phyloP scores from a whole-genome alignment of 2,888 invertebrate species.

The Allygus modestus region DNA sequence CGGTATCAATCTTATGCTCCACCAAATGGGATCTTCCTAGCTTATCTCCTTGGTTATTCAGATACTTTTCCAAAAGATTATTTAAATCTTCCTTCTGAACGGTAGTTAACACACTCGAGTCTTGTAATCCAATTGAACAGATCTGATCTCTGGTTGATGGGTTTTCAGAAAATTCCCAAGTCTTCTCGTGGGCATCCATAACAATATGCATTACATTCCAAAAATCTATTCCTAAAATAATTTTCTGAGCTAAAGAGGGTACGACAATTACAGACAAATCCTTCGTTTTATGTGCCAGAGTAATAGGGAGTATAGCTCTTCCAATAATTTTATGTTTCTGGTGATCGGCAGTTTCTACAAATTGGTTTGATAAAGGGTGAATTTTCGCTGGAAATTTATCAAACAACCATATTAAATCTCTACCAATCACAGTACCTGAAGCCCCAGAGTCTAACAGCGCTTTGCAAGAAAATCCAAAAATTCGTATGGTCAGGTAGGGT shows the following conservation, averaged over 20 bases:
- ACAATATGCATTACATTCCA: neutral
- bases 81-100: too few species aligned
- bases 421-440: neutral
- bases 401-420: neutral
- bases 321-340: neutral
- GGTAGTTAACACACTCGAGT: too few species aligned
- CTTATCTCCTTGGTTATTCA: too few species aligned
- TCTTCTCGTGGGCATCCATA: neutral
- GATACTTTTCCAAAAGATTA: too few species aligned
- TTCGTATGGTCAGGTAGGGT: neutral
- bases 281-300: neutral
- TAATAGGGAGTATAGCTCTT: neutral
- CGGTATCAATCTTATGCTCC: too few species aligned
- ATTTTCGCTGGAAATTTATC: neutral
- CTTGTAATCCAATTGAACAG: too few species aligned
- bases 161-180: neutral
- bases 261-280: neutral
- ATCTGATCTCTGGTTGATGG: too few species aligned
- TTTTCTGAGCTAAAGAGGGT: neutral
- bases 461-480: neutral
- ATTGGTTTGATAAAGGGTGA: neutral
- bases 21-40: neutral
- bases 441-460: neutral
- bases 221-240: slow-evolving; percentile 5
- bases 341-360: neutral